Evolutionary conservation across 2,888 invertebrate species (phyloP).

Genomic region (Sericinus montela): DNA sequence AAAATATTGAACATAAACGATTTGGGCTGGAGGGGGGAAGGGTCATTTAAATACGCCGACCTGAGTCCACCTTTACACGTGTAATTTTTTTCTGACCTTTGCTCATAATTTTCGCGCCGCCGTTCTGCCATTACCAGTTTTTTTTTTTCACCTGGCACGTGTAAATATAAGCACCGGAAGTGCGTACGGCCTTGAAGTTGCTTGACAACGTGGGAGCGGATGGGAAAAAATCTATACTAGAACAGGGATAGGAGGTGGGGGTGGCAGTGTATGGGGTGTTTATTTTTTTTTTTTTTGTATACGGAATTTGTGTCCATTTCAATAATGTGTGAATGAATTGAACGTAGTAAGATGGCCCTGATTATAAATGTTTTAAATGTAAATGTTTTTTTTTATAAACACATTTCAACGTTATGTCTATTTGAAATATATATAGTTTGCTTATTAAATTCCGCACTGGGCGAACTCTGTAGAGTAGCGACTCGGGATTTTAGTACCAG

Average conservation of each 20-base stretch:
- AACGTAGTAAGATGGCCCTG: neutral
- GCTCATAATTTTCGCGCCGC: neutral
- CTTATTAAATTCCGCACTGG: too few relatives aligned
- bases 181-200: constrained; percentile 53
- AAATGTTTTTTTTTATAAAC: too few relatives aligned
- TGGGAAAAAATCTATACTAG: constrained; percentile 68
- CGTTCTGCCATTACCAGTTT: constrained; percentile 6
- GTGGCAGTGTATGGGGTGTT: constrained; percentile 12
- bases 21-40: too few relatives aligned
- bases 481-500: too few relatives aligned
- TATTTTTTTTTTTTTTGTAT: too few relatives aligned
- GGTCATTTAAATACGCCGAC: neutral
- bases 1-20: neutral
- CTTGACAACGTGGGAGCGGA: constrained; percentile 55
- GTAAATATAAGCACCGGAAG: constrained; percentile 50
- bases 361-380: too few relatives aligned
- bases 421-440: too few relatives aligned
- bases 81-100: constrained; percentile 10
- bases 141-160: constrained; percentile 36
- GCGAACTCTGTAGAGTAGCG: too few relatives aligned
- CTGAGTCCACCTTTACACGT: constrained; percentile 5
- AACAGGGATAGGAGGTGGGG: constrained; percentile 40
- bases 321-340: neutral
- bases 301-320: constrained; percentile 2
- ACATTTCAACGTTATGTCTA: too few relatives aligned